Evolutionary conservation across 2,888 invertebrate genomes (phyloP).

Genomic region (Atherix ibis): DNA sequence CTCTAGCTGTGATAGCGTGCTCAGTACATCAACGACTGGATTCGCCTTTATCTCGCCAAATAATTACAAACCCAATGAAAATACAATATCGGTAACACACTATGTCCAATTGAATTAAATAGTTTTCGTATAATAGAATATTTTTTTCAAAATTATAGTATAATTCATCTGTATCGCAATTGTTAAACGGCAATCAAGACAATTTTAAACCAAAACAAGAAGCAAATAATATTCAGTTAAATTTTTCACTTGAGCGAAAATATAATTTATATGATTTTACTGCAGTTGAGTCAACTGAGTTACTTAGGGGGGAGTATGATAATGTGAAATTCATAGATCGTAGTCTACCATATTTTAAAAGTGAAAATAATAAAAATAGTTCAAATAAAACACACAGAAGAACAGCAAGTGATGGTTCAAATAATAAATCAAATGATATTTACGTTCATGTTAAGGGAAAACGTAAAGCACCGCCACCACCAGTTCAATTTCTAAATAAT

Average conservation of each 20-base stretch:
- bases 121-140: too few species aligned
- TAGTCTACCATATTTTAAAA: slow-evolving; percentile 25
- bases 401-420: slow-evolving; percentile 45
- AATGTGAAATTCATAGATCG: slow-evolving; percentile 19
- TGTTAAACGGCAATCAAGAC: too few species aligned
- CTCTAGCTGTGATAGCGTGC: slow-evolving; percentile 43
- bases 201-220: too few species aligned
- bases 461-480: slow-evolving; percentile 56
- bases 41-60: slow-evolving; percentile 50
- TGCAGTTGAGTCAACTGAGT: background rate
- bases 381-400: slow-evolving; percentile 18
- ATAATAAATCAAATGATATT: slow-evolving; percentile 40
- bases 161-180: too few species aligned
- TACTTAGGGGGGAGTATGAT: slow-evolving; percentile 5
- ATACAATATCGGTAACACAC: slow-evolving; percentile 15
- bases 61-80: slow-evolving; percentile 32
- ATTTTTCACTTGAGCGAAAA: background rate
- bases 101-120: too few species aligned
- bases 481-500: slow-evolving; percentile 29
- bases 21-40: slow-evolving; percentile 57
- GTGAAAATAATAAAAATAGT: slow-evolving; percentile 5
- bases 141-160: too few species aligned
- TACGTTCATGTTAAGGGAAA: slow-evolving; percentile 58
- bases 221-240: slow-evolving; percentile 2
- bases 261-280: background rate